Base-by-base conservation (phyloP, 2,797 vertebrate genomes). In the Coregonus sp. region DNA sequence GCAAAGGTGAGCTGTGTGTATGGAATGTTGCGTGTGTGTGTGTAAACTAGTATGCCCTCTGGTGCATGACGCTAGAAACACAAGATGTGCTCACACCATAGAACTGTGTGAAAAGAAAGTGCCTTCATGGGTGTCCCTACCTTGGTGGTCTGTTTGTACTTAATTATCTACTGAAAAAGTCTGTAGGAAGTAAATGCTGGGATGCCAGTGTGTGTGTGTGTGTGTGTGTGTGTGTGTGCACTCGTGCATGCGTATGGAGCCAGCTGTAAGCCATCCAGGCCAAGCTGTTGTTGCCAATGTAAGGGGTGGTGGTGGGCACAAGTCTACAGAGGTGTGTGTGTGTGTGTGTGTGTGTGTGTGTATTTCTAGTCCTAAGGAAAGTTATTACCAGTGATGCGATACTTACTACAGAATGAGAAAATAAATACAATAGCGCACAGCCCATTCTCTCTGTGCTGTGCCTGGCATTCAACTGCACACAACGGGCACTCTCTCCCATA, bases 81-180 rank as follows among this genome's bases (percentile, higher is more conserved):
- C 5, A 63, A 47, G 65, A 67, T 63, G 52, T 66, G 31, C 37
- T 6, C 61, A 37, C 29, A 20, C 20, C 18, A 54, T 68, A 37
- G 47, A 75, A 82, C 77, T 72, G 12, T 74, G 63, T 74, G 52
- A 79, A 70, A 65, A 29, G 70, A 72, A 63, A 66, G n/a, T 47
- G 70, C 40, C 40, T 47, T 47, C 40, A 47, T 47, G 40, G 75
- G 71, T 29, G 33, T 68, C n/a, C 72, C 16, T 6, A 73, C 75
- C 70, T 80, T 50, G 70, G 70, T 82, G 78, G 70, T 82, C 66
- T 78, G 77, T 74, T 33, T 69, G 31, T 76, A 80, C 72, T 78
- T 69, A 78, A 78, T 82, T 63, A 68, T 73, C 75, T 51, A 50
- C 65, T 85, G 72, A 66, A 80, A 70, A 70, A 81, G 25, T 3